Percentiles rank a stretch among this genome's conserved stretches.
Evolutionary conservation across 2,888 invertebrate species (phyloP).

Genomic region (Drosophila yooni): DNA sequence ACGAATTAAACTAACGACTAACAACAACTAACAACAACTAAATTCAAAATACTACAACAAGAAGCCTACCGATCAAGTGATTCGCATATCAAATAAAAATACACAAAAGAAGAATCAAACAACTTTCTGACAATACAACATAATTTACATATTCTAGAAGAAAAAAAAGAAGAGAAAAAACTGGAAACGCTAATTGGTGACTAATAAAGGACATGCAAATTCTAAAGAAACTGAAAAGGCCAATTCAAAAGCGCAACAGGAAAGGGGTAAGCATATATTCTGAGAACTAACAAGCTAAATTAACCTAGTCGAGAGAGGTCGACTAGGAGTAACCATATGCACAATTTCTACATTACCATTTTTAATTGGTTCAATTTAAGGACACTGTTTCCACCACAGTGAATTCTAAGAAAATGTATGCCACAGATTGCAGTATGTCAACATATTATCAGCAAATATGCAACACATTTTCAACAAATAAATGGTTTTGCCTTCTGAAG

Average conservation of each 20-base stretch:
- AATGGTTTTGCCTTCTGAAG: neutral
- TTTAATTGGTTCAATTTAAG: neutral
- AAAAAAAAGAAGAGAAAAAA: neutral
- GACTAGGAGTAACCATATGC: neutral
- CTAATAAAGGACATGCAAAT: neutral
- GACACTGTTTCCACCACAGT: neutral
- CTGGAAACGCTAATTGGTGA: neutral
- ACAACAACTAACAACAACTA: neutral
- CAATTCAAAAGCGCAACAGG: neutral
- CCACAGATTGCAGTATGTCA: neutral
- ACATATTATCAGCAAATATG: neutral
- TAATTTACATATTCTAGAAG: neutral
- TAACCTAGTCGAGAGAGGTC: neutral
- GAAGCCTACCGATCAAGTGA: neutral
- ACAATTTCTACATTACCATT: neutral
- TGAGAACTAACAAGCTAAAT: neutral
- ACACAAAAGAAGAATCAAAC: neutral
- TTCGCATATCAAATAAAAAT: neutral
- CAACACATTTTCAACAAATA: neutral
- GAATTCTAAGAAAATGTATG: neutral
- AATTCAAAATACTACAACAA: neutral
- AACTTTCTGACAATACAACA: neutral
- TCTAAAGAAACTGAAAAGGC: neutral
- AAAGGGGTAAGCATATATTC: neutral
- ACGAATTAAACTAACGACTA: constrained; percentile 3